These are phyloP conservation scores for Phenganax stokvisi DNA, from an alignment of 92 coral and sea anemone genomes.

Conservation along the genomic window DNA sequence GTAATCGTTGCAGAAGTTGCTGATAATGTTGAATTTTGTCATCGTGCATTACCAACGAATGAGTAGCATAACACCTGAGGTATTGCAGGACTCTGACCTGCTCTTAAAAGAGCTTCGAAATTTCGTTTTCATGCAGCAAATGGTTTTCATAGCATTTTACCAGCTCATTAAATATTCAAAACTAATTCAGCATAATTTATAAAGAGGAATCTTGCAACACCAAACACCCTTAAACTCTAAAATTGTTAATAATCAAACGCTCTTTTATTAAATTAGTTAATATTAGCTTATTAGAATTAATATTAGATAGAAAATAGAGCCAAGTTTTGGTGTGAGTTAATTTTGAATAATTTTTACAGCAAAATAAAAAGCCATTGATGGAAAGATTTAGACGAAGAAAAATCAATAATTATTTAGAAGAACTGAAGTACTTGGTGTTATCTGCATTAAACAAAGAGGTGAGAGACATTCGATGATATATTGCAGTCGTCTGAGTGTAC, in stretches of 20 bases:
- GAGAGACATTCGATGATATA: constrained; percentile 27
- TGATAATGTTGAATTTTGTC: background rate
- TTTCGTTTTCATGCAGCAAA: background rate
- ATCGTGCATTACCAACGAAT: too few species aligned
- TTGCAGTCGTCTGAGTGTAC: background rate
- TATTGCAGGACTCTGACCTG: background rate
- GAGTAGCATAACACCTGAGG: too few species aligned
- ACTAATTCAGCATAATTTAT: constrained; percentile 25
- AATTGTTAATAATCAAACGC: background rate
- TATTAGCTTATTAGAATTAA: background rate
- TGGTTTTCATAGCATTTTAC: background rate
- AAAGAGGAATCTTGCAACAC: too few species aligned
- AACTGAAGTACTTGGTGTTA: constrained; percentile 34
- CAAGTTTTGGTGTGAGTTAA: background rate
- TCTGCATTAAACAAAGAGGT: constrained; percentile 43
- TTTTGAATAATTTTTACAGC: background rate
- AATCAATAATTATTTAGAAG: constrained; percentile 43
- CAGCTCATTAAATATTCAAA: constrained; percentile 28
- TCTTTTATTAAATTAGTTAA: background rate
- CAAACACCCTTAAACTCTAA: too few species aligned
- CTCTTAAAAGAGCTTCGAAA: background rate
- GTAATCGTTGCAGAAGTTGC: background rate
- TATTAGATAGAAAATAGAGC: background rate
- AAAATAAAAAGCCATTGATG: constrained; percentile 31
- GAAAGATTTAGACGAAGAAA: constrained; percentile 31